Evolutionary conservation across 2,113 vertebrate genomes (phyloP).

Genomic region (Gila orcuttii): DNA sequence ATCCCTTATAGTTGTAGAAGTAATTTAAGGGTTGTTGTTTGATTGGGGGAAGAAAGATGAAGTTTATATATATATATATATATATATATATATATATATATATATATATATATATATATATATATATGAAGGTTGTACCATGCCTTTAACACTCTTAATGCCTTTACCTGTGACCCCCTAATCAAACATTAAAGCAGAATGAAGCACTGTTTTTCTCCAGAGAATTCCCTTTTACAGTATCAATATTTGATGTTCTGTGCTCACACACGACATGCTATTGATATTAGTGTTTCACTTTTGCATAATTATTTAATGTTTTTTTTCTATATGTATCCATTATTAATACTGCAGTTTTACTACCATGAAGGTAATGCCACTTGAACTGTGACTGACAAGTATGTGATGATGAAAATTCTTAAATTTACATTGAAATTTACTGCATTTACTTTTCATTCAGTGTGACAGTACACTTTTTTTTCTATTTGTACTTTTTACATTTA

Average conservation of each 20-base stretch:
- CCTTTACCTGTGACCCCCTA: not conserved
- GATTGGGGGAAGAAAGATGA: not conserved
- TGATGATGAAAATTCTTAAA: not conserved
- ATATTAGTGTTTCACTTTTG: slow-evolving; percentile 18
- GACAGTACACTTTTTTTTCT: not conserved
- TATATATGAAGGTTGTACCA: not conserved
- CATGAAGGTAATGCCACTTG: slow-evolving; percentile 5
- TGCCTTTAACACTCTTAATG: slow-evolving; percentile 19
- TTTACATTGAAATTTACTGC: not conserved
- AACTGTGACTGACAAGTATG: not conserved
- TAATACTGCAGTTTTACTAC: not conserved
- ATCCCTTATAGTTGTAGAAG: not conserved
- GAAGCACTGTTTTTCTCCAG: not conserved
- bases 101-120: not conserved
- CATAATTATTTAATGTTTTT: slow-evolving; percentile 18
- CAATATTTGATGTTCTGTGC: slow-evolving; percentile 36
- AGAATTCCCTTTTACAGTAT: slow-evolving; percentile 16
- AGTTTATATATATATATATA: not conserved
- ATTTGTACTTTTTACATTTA: not conserved
- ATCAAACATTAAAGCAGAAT: slow-evolving; percentile 23
- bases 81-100: not conserved
- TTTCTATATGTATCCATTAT: slow-evolving; percentile 5
- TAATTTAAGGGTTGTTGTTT: not conserved
- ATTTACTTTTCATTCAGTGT: not conserved
- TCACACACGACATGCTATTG: slow-evolving; percentile 29